phyloP scores from a whole-genome alignment of 2,113 vertebrate genomes.

The Oryzias curvinotus region DNA sequence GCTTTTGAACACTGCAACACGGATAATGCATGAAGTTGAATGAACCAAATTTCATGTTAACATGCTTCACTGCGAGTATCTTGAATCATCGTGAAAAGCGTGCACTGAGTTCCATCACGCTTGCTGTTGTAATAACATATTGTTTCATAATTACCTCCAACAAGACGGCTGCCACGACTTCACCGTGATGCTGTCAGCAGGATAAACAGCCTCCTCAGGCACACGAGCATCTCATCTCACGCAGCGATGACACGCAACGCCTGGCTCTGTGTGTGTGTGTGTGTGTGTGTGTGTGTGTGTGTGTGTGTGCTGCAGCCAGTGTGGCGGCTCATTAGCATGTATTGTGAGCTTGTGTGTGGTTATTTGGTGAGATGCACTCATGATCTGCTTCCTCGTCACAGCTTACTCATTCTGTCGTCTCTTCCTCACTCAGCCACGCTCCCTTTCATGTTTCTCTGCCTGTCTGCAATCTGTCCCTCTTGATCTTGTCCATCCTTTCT shows the following conservation, averaged over 20 bases:
- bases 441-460: constrained; percentile 4
- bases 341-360: constrained; percentile 1
- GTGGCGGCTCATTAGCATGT: background rate
- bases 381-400: background rate
- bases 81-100: constrained; percentile 24
- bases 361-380: constrained; percentile 7
- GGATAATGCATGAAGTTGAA: constrained; percentile 22
- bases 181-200: constrained; percentile 15
- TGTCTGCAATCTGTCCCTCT: constrained; percentile 3
- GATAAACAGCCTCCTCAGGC: constrained; percentile 27
- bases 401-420: background rate
- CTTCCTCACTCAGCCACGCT: background rate
- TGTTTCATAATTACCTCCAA: constrained; percentile 42
- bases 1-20: background rate
- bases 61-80: constrained; percentile 16
- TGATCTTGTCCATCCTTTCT: constrained; percentile 1
- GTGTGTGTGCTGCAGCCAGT: background rate
- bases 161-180: background rate
- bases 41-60: constrained; percentile 24
- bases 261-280: background rate
- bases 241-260: background rate
- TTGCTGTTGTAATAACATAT: constrained; percentile 41
- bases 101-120: constrained; percentile 16
- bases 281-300: constrained; percentile 1
- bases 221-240: constrained; percentile 5